Percentiles rank a stretch among this genome's conserved stretches.
phyloP scores from a whole-genome alignment of 2,888 invertebrate species.

The Aspidapion aeneum region DNA sequence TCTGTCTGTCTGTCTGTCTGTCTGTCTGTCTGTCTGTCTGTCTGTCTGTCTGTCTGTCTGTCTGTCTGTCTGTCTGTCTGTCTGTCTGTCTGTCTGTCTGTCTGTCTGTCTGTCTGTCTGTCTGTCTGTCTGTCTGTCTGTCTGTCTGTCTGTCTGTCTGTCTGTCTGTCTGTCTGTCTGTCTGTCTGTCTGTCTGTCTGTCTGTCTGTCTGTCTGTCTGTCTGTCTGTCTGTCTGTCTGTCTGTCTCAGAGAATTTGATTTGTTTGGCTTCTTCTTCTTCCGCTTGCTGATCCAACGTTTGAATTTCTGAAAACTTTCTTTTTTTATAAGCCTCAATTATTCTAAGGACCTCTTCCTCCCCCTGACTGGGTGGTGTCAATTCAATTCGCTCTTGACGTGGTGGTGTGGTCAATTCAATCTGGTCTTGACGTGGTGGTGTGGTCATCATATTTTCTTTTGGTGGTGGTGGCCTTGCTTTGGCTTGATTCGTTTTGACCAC shows the following conservation, averaged over 20 bases:
- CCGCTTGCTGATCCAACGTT: no score
- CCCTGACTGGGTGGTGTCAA: no score
- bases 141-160: conserved; percentile 5
- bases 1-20: conserved; percentile 5
- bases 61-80: conserved; percentile 5
- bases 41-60: conserved; percentile 5
- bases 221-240: conserved; percentile 5
- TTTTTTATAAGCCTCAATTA: no score
- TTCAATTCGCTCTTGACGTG: no score
- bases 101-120: conserved; percentile 5
- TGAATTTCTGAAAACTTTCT: no score
- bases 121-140: conserved; percentile 5
- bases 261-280: no score
- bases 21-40: conserved; percentile 5
- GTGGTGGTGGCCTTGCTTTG: no score
- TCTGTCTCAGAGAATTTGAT: neutral
- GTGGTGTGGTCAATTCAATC: no score
- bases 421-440: no score
- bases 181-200: conserved; percentile 5
- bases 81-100: conserved; percentile 5
- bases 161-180: conserved; percentile 5
- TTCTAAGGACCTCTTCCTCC: no score
- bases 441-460: no score
- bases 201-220: neutral
- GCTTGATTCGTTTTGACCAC: no score